phyloP scores from a whole-genome alignment of 2,797 vertebrate species.

The Molossus alvarezi region DNA sequence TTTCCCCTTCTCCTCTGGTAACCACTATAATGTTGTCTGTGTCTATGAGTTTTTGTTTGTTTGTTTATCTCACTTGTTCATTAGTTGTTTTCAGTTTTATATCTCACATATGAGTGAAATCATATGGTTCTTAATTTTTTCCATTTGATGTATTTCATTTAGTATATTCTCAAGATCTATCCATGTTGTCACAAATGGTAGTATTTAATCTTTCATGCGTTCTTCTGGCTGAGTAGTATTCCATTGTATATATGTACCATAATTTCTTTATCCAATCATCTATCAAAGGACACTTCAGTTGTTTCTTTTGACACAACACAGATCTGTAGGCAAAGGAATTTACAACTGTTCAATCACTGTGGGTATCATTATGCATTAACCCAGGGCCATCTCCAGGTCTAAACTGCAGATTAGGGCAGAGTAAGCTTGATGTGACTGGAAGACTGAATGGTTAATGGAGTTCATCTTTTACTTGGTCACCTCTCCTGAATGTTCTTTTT shows the following conservation, averaged over 20 bases:
- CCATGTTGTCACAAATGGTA: neutral
- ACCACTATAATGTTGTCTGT: neutral
- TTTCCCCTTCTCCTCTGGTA: neutral
- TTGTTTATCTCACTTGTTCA: neutral
- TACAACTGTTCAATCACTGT: neutral
- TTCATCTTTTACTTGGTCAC: neutral
- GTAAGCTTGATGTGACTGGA: neutral
- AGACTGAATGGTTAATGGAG: neutral
- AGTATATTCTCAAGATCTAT: neutral
- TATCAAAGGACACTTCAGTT: neutral
- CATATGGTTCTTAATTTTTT: neutral
- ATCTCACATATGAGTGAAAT: neutral
- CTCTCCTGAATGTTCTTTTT: neutral
- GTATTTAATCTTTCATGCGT: neutral
- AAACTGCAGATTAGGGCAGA: neutral
- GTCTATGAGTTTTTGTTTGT: neutral
- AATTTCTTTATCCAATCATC: neutral
- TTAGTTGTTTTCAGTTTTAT: neutral
- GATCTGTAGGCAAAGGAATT: neutral
- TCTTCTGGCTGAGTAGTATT: neutral
- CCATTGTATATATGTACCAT: neutral
- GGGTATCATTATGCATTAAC: neutral
- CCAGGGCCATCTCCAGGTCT: neutral
- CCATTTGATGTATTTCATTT: neutral
- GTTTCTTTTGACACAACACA: neutral